Conservation (phyloP, 2,797 vertebrate species). For the Myiotriccus ornatus region DNA sequence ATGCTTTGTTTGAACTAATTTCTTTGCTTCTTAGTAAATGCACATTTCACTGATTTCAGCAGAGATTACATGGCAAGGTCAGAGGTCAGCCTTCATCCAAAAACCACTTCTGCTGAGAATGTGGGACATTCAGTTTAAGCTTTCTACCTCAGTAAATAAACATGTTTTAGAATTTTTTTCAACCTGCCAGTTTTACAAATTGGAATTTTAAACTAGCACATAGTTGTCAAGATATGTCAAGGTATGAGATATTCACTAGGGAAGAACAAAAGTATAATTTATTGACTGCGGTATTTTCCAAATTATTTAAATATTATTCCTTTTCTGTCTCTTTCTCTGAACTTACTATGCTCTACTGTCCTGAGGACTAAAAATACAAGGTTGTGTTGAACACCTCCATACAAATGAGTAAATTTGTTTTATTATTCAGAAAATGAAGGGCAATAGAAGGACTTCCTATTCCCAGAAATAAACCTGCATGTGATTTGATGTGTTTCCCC, state of each 20-base stretch:
- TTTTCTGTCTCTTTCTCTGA: neutral
- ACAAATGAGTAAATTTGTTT: neutral
- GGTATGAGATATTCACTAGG: slow-evolving; percentile 6
- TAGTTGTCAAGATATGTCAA: slow-evolving; percentile 25
- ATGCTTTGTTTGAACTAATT: neutral
- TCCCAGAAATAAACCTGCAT: neutral
- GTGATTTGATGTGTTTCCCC: neutral
- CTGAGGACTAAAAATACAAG: neutral
- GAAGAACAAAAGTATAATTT: slow-evolving; percentile 39
- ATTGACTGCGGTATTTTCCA: slow-evolving; percentile 3
- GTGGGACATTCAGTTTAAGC: neutral
- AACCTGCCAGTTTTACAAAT: slow-evolving; percentile 6
- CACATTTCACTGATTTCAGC: neutral
- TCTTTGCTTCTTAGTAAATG: neutral
- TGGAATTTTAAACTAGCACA: slow-evolving; percentile 8
- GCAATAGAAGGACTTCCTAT: neutral
- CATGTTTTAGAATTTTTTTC: neutral
- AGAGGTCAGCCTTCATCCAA: neutral
- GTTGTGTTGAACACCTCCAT: neutral
- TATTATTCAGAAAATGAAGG: neutral
- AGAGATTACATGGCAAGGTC: neutral
- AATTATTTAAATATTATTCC: slow-evolving; percentile 39
- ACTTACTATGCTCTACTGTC: neutral
- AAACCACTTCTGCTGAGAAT: neutral
- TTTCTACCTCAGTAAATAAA: neutral